Base-by-base conservation (phyloP, 2,888 invertebrate species). In the Chrysodeixis includens region DNA sequence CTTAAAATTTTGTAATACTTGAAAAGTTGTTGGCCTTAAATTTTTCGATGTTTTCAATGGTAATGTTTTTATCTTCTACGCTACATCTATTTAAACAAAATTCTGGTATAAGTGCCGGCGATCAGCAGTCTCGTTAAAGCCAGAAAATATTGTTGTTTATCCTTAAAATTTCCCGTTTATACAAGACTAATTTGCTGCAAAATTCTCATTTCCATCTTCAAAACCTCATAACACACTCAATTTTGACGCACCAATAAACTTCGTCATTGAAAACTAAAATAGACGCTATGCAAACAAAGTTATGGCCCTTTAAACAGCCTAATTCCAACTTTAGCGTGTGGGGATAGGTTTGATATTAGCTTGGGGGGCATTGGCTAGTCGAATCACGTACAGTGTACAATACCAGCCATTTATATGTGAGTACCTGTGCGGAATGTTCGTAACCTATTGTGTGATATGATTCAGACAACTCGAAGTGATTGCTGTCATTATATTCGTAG, bases 241-340 rank as follows among this genome's bases (percentile, higher is more conserved):
- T 69, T 44, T 44, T 56, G 22, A 62, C 55, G 26, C 16, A 51
- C 53, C 46, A 55, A 62, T 73, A 59, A 77, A 62, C 68, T 54
- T 56, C 78, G 63, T 69, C 78, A 80, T 78, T 78, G 75, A 71
- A 77, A 78, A 64, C 74, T 64, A 80, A 78, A 80, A 78, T 77
- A 80, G 78, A 66, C 56, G 51, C 74, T 30, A 77, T 60, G 51
- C 78, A 62, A 72, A 72, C 73, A 62, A 66, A 60, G 44, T 57
- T 60, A 66, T 53, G 51, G 51, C 53, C 68, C 73, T 62, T 22
- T 12, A 2, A n/a, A 30, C 22, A 46, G 14, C 30, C n/a, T 30
- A 69, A 53, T 58, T 44, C 20, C 35, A 57, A 69, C 78, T 56
- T 57, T 65, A 58, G 18, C 0, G 0, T 20, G 52, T 56, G 1